Evolutionary conservation across 2,888 invertebrate species (phyloP), one percentile per base, ranked within the genome.

Genomic region (Dastarcus helophoroides): DNA sequence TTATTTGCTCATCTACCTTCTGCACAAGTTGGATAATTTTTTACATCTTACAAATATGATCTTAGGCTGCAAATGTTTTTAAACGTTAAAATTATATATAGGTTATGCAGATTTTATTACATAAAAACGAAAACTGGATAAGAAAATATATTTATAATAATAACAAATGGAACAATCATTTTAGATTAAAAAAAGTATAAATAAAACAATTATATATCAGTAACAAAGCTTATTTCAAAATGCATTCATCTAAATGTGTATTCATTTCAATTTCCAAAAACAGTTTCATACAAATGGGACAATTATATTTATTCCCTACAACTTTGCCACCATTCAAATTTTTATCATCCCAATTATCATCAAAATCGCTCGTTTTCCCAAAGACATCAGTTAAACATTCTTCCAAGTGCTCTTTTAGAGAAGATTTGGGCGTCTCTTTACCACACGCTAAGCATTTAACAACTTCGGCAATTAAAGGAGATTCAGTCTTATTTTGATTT

Each of bases 271-370:
- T 44, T 42, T 65, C 60, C 40, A 64, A 58, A 22, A 75, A 46
- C 54, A 71, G 59, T 37, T 60, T 40, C 46, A 71, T 62, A 44
- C 78, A 78, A 47, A 72, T 67, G 0, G 77, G 78, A 44, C 77
- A 78, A 43, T 70, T 70, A 23, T 64, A 50, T 2, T 54, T 33
- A 27, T 32, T 36, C 24, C 53, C 50, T 42, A 62, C 60, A 36
- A 58, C 33, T 5, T 41, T 34, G 10, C 40, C 53, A 13, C 56
- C 43, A 33, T 56, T 54, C 29, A 56, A 54, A 19, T 34, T 29
- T 30, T 37, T 29, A 13, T 45, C 45, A 12, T 22, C 28, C 43
- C 36, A 29, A 14, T 45, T 44, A 12, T 22, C 27, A 43, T 39
- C 26, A 39, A 40, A 21, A 16, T 10, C 8, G 3, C 44, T 42